Evolutionary conservation across 1,140 invertebrate genomes (phyloP), one percentile per base, ranked within the genome.

Genomic region (Heliconius melpomene): DNA sequence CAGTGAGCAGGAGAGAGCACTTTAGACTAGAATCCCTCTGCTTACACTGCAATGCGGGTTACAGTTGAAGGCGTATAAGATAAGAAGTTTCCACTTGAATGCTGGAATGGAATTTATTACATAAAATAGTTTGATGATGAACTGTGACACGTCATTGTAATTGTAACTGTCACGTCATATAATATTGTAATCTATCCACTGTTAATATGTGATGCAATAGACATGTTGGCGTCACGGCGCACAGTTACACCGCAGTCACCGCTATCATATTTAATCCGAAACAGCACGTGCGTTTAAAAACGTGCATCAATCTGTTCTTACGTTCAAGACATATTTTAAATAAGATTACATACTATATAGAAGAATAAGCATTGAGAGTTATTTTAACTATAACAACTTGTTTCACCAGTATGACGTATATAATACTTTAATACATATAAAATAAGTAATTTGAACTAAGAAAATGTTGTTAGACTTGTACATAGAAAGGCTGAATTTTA

Each of bases 401-500:
- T 23, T 57, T 57, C 26, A 36, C 32, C 0, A 16, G 50, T 23
- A 57, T 57, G 7, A 57, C 6, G 8, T 46, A 13, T 46, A 9
- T 46, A 46, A 46, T 46, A 11, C 11, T 8, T 46, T n/a, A n/a
- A n/a, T n/a, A 6, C 2, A 7, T 54, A 9, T 26, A 9, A 60
- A 26, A 66, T 26, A 29, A 66, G 2, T 66, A 66, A 18, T 29
- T 66, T 26, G 26, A 66, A 66, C 11, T 26, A 66, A 66, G n/a
- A 66, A 26, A 11, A 66, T 3, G 9, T 66, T 83, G 3, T 66
- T 83, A 83, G 83, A 82, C 82, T 86, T 79, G 54, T 23, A 23
- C 54, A 11, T 23, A 83, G 79, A 77, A 82, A 81, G 75, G 82
- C 85, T 83, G 80, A 83, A 84, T 84, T 88, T 86, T 80, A 86